Evolutionary conservation across 1,140 invertebrate species (phyloP).

Genomic region (Heliothis subflexa): DNA sequence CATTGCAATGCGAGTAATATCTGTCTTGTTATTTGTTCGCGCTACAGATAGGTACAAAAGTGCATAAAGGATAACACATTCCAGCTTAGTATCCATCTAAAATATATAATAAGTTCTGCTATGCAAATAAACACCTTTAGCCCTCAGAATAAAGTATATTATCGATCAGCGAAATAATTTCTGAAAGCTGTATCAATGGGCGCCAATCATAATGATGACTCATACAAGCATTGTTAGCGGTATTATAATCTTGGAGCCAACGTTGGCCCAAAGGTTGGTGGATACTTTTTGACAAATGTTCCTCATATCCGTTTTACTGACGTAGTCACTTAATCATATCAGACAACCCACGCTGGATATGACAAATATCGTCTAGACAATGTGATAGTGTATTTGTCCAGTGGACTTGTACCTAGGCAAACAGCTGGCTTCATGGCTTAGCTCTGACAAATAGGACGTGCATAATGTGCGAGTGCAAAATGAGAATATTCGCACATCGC

Average conservation of each 20-base stretch:
- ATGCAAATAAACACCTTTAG: too few relatives aligned
- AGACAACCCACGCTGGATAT: not conserved
- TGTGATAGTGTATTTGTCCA: not conserved
- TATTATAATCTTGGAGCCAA: not conserved
- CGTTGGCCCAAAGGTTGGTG: not conserved
- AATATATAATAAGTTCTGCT: too few relatives aligned
- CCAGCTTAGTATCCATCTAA: too few relatives aligned
- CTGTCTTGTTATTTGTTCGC: too few relatives aligned
- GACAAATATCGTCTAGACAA: constrained; percentile 29
- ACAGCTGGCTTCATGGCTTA: not conserved
- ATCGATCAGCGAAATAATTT: too few relatives aligned
- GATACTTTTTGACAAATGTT: not conserved
- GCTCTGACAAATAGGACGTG: not conserved
- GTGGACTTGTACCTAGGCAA: constrained; percentile 3
- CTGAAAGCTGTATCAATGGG: too few relatives aligned
- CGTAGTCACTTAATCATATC: not conserved
- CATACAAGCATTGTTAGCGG: not conserved
- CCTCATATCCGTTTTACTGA: not conserved
- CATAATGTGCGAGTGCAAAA: not conserved
- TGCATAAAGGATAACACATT: too few relatives aligned
- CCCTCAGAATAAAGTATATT: too few relatives aligned
- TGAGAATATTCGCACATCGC: not conserved
- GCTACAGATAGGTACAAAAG: too few relatives aligned
- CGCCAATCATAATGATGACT: not conserved
- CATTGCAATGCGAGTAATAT: too few relatives aligned